Conservation (phyloP, 2,797 vertebrate species). For the Corythornis leucogaster region DNA sequence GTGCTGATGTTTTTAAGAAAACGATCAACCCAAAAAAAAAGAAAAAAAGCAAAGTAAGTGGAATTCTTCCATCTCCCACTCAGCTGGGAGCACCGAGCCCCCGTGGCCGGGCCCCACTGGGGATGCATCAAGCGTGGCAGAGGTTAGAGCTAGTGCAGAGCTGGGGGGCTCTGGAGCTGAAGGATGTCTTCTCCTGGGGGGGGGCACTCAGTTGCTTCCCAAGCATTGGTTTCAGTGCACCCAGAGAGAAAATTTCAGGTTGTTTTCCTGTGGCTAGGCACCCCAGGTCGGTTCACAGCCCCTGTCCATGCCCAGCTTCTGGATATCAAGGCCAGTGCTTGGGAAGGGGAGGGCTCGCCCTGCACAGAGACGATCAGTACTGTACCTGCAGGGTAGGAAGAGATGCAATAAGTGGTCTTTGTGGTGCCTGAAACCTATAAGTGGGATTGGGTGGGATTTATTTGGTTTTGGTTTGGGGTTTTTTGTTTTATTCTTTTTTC, state of each 20-base stretch:
- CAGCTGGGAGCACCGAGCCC: background rate
- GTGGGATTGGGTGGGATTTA: background rate
- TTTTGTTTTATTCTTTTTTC: background rate
- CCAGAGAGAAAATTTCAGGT: background rate
- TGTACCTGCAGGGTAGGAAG: conserved; percentile 17
- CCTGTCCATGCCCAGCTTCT: background rate
- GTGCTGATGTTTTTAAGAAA: conserved; percentile 80
- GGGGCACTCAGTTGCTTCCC: background rate
- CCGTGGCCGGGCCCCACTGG: conserved; percentile 32
- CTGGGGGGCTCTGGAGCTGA: background rate
- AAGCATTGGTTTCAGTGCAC: background rate
- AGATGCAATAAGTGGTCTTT: conserved; percentile 59
- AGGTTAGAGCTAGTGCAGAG: conserved; percentile 64
- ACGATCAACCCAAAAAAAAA: conserved; percentile 49
- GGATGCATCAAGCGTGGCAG: conserved; percentile 80
- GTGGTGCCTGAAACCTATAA: conserved; percentile 69
- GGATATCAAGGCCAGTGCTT: background rate
- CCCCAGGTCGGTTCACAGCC: background rate
- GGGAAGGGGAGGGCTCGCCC: background rate
- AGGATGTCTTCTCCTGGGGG: background rate
- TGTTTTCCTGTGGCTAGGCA: background rate
- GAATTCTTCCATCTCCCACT: conserved; percentile 84
- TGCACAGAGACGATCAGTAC: conserved; percentile 36
- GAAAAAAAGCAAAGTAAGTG: conserved; percentile 62
- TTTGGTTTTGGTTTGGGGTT: background rate